Evolutionary conservation across 92 coral and sea anemone species (phyloP).

Genomic region (Porites evermanni): DNA sequence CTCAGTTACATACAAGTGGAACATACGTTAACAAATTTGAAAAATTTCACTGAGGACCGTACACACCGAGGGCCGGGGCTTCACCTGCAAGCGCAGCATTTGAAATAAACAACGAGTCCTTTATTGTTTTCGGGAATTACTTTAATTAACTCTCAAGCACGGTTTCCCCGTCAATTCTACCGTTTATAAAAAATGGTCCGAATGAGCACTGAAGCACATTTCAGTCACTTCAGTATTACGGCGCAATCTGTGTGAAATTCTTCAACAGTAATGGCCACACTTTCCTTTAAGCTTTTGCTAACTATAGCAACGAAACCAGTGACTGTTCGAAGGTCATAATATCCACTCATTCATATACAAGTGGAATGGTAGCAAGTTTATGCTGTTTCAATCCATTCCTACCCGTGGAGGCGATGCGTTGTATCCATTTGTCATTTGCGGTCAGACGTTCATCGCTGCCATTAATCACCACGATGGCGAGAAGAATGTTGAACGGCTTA

Average conservation of each 20-base stretch:
- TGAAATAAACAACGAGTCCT: background rate
- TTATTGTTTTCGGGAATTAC: constrained; percentile 29
- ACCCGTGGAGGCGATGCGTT: too few species aligned
- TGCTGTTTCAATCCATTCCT: too few species aligned
- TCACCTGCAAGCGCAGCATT: constrained; percentile 16
- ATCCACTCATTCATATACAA: too few species aligned
- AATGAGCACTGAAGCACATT: background rate
- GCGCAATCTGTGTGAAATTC: constrained; percentile 18
- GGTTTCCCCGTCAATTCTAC: background rate
- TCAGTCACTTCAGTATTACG: constrained; percentile 17
- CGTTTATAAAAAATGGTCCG: constrained; percentile 47
- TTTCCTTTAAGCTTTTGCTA: constrained; percentile 13
- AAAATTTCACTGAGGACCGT: too few species aligned
- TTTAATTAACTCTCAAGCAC: too few species aligned
- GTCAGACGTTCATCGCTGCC: too few species aligned
- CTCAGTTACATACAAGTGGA: constrained; percentile 34
- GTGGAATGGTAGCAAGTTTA: too few species aligned
- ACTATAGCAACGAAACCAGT: too few species aligned
- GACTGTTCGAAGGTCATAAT: too few species aligned
- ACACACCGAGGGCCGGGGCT: background rate
- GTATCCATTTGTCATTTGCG: too few species aligned
- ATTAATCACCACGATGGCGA: too few species aligned
- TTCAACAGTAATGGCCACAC: constrained; percentile 43
- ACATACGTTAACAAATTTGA: background rate
- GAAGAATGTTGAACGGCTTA: too few species aligned